Base-by-base conservation (phyloP, 2,888 invertebrate species). In the Caenorhabditis sp. region DNA sequence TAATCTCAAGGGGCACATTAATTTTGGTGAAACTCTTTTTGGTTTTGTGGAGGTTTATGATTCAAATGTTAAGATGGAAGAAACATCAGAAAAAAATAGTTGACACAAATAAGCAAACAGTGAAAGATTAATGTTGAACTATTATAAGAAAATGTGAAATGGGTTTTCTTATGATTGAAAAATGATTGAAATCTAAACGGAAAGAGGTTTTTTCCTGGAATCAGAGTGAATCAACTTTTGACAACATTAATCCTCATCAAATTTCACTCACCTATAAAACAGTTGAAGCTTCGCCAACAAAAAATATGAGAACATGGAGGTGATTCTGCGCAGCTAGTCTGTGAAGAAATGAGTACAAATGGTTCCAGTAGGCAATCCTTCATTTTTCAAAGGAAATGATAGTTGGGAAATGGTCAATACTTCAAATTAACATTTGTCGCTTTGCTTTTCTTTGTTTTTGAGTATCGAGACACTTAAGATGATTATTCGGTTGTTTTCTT, bases 231-330 rank as follows among this genome's bases (percentile, higher is more conserved):
- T n/a, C n/a, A n/a, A n/a, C n/a, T n/a, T n/a, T n/a, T n/a, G n/a
- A n/a, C n/a, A n/a, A n/a, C n/a, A n/a, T n/a, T n/a, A n/a, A n/a
- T n/a, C n/a, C n/a, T n/a, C 14, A 14, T 17, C 12, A 43, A 14
- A 5, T 17, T 52, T 23, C 50, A 71, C 77, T 73, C 27, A 78
- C 78, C 76, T 21, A 78, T 64, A 54, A 78, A 52, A 62, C 78
- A 78, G 25, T 70, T 68, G 69, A 78, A 76, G 23, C 73, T 67
- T 21, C 49, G 52, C 76, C 68, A 78, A 61, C 78, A 78, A 26
- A 73, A 70, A 36, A 78, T 78, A 67, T 78, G 78, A 14, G 78
- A 73, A 25, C 78, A 78, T 59, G 76, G 78, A 8, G 78, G 78
- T 14, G 70, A 70, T 59, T 78, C 78, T 8, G 70, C 78, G 54